Base-by-base conservation (phyloP, 2,113 vertebrate genomes). In the Stigmatopora argus region DNA sequence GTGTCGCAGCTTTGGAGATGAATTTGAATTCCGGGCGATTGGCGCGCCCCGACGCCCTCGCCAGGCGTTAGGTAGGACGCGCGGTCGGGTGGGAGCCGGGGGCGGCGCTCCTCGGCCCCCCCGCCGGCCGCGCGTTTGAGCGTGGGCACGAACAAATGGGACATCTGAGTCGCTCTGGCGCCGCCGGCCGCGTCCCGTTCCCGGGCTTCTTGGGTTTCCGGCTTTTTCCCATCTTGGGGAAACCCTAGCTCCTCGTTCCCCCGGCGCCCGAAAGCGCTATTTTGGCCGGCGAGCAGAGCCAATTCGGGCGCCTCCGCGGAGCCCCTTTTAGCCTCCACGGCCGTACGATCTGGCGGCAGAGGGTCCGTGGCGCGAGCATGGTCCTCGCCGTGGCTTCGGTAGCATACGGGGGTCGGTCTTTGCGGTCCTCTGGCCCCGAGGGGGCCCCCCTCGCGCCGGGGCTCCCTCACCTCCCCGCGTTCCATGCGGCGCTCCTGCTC, bases 401-500 rank as follows among this genome's bases (percentile, higher is more conserved):
- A 93, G 62, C 89, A 83, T 70, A 72, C 92, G 7, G 93, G 94
- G 81, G 72, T 89, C 81, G 93, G 93, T 57, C 92, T 87, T 65
- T 91, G 92, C 64, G 92, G 71, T 53, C 81, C 81, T 15, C 71
- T 78, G 7, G 87, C 75, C 7, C 74, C 81, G 69, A 34, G 75
- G 5, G 44, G 72, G 5, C 41, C 83, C 83, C 94, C 92, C 74
- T 79, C 86, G 0, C 62, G 82, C 0, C 53, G 83, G 23, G 89
- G 83, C 78, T 98, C 96, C 0, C 77, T 85, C 47, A 97, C 93
- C 81, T 98, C 93, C 3, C 96, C 96, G 21, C 96, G 77, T 79
- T 99, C 96, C 96, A 99, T 98, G 78, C 92, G 94, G 82, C 94
- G 93, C 88, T 99, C 96, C 58, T 96, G 94, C 72, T 99, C 96